These are phyloP conservation scores for Paelopatides confundens DNA, from an alignment of 53 echinoderm and acorn worm species.

Conservation along the genomic window DNA sequence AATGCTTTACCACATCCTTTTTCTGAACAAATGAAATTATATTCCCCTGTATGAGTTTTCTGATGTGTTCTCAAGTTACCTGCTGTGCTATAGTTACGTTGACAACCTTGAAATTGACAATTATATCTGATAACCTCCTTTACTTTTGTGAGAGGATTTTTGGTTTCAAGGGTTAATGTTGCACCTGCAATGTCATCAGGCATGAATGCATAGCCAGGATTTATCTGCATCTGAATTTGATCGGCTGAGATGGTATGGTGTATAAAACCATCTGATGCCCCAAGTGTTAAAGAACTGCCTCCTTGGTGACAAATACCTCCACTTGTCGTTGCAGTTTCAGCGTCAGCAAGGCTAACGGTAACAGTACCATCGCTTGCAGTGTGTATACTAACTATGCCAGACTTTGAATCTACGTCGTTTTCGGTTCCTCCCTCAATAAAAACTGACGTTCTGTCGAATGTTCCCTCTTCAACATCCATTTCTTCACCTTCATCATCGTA, in stretches of 20 bases:
- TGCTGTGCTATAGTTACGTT: constrained; percentile 90
- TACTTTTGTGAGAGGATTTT: constrained; percentile 85
- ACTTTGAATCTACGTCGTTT: background rate
- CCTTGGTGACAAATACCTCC: background rate
- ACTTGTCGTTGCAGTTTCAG: background rate
- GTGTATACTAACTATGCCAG: background rate
- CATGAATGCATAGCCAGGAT: constrained; percentile 70
- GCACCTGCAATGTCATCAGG: constrained; percentile 86
- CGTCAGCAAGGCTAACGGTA: constrained; percentile 12
- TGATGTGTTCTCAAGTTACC: constrained; percentile 96
- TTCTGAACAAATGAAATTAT: constrained; percentile 91
- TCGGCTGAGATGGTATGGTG: constrained; percentile 95
- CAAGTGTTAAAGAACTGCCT: background rate
- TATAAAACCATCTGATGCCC: constrained; percentile 78
- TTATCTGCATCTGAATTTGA: constrained; percentile 87
- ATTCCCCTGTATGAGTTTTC: constrained; percentile 95
- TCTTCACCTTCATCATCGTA: constrained; percentile 64
- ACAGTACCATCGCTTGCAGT: constrained; percentile 3
- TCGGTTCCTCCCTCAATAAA: constrained; percentile 60
- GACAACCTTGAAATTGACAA: constrained; percentile 83
- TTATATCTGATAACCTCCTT: constrained; percentile 83
- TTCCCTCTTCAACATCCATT: constrained; percentile 54
- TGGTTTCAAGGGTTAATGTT: constrained; percentile 89
- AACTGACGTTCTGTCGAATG: constrained; percentile 66
- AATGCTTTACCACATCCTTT: constrained; percentile 97